Conservation (phyloP, 2,888 invertebrate genomes). For the Eristalis pertinax region DNA sequence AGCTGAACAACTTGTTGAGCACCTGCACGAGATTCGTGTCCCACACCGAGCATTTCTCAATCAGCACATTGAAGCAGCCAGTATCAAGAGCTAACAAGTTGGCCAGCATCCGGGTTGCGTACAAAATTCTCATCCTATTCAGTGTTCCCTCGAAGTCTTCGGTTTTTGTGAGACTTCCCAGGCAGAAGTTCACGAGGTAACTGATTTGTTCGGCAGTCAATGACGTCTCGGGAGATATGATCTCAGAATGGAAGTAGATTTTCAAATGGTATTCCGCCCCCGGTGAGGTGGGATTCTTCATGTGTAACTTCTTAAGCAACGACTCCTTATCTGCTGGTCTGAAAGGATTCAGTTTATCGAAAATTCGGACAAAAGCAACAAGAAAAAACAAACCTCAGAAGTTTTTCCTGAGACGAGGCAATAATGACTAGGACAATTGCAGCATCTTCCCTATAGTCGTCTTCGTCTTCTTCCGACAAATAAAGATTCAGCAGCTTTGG, state of each 20-base stretch:
- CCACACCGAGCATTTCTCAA: slow-evolving; percentile 70
- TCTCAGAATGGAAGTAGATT: slow-evolving; percentile 74
- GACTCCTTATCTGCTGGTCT: slow-evolving; percentile 73
- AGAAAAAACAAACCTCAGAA: slow-evolving; percentile 35
- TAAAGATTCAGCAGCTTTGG: slow-evolving; percentile 77
- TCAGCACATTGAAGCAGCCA: slow-evolving; percentile 41
- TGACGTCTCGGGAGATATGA: slow-evolving; percentile 49
- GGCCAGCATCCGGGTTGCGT: slow-evolving; percentile 75
- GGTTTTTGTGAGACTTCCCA: slow-evolving; percentile 70
- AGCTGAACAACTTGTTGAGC: slow-evolving; percentile 76
- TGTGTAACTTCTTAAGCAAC: slow-evolving; percentile 73
- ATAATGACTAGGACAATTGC: slow-evolving; percentile 76
- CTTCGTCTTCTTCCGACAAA: slow-evolving; percentile 44
- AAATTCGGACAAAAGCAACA: not conserved
- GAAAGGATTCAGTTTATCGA: not conserved
- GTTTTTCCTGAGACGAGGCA: slow-evolving; percentile 52
- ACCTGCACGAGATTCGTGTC: slow-evolving; percentile 70
- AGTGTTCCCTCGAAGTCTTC: slow-evolving; percentile 53
- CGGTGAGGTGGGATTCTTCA: slow-evolving; percentile 74
- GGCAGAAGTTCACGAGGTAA: slow-evolving; percentile 73
- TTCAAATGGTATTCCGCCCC: slow-evolving; percentile 76
- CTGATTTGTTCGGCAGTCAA: slow-evolving; percentile 60
- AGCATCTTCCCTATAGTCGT: slow-evolving; percentile 76
- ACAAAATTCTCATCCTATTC: slow-evolving; percentile 73
- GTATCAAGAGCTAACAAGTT: slow-evolving; percentile 75